phyloP scores from a whole-genome alignment of 1,140 invertebrate species.

The Drosophila virilis region DNA sequence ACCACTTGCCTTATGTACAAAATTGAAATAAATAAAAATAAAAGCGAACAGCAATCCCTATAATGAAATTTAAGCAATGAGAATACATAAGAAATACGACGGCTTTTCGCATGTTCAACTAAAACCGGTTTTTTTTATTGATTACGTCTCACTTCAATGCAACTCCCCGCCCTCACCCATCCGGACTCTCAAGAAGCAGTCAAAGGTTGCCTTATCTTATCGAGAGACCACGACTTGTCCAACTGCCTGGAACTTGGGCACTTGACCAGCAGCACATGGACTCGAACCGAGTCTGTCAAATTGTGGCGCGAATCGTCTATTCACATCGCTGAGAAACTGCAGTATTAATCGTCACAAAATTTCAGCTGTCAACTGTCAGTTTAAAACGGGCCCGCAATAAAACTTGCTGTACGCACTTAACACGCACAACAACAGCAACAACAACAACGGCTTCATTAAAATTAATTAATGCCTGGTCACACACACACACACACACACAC shows the following conservation, averaged over 20 bases:
- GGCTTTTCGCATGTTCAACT: slow-evolving; percentile 24
- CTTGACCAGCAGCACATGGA: slow-evolving; percentile 57
- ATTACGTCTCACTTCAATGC: slow-evolving; percentile 54
- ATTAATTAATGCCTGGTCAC: slow-evolving; percentile 78
- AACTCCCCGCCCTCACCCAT: background rate
- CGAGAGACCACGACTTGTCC: slow-evolving; percentile 29
- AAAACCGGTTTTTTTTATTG: slow-evolving; percentile 71
- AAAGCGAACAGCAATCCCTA: slow-evolving; percentile 56
- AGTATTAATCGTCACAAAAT: slow-evolving; percentile 61
- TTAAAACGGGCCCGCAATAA: slow-evolving; percentile 39
- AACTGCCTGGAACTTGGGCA: slow-evolving; percentile 51
- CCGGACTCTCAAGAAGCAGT: slow-evolving; percentile 31
- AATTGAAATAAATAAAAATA: slow-evolving; percentile 31
- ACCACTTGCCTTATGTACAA: slow-evolving; percentile 57
- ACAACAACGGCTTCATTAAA: slow-evolving; percentile 75
- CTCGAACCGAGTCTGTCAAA: slow-evolving; percentile 1
- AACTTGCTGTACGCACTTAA: slow-evolving; percentile 53
- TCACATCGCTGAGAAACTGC: slow-evolving; percentile 36
- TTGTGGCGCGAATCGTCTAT: slow-evolving; percentile 32
- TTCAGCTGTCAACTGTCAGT: slow-evolving; percentile 73
- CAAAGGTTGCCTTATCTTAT: slow-evolving; percentile 76
- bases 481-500: slow-evolving; percentile 28
- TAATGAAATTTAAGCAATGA: slow-evolving; percentile 53
- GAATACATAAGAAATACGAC: slow-evolving; percentile 32
- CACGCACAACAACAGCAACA: slow-evolving; percentile 52